phyloP scores from a whole-genome alignment of 2,113 vertebrate genomes.

The Rostratula benghalensis region DNA sequence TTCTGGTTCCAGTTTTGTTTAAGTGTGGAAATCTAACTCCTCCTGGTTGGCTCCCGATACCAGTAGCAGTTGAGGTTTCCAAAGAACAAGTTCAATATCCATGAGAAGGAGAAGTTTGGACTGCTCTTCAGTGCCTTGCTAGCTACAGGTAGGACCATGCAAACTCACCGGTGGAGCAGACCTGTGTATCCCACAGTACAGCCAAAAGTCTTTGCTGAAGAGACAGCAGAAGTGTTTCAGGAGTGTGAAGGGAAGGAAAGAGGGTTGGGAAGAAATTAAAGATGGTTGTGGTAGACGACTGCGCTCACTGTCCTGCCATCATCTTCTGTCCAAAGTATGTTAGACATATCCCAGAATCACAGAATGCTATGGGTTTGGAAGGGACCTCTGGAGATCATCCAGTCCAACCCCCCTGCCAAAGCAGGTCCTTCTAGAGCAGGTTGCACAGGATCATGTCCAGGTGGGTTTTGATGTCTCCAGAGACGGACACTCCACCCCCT shows the following conservation, averaged over 20 bases:
- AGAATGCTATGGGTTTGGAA: too few species aligned
- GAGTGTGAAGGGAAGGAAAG: background rate
- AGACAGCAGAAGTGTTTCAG: background rate
- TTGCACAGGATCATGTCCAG: too few species aligned
- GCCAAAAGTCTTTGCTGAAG: background rate
- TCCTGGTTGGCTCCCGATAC: background rate
- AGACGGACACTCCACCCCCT: too few species aligned
- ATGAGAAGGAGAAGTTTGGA: background rate
- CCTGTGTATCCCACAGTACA: background rate
- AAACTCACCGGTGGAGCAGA: background rate
- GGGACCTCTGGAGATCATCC: too few species aligned
- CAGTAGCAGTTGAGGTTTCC: background rate
- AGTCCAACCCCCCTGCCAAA: too few species aligned
- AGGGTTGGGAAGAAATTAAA: background rate
- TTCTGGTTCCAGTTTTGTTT: background rate
- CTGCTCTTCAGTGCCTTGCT: background rate
- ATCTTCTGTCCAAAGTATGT: background rate
- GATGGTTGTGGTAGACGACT: background rate
- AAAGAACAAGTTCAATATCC: background rate
- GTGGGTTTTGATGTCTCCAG: too few species aligned
- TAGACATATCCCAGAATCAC: background rate
- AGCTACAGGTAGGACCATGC: background rate
- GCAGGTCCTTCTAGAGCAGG: too few species aligned
- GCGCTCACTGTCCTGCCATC: background rate
- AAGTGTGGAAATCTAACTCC: background rate